Evolutionary conservation across 2,888 invertebrate genomes (phyloP).

Genomic region (Furcula furcula): DNA sequence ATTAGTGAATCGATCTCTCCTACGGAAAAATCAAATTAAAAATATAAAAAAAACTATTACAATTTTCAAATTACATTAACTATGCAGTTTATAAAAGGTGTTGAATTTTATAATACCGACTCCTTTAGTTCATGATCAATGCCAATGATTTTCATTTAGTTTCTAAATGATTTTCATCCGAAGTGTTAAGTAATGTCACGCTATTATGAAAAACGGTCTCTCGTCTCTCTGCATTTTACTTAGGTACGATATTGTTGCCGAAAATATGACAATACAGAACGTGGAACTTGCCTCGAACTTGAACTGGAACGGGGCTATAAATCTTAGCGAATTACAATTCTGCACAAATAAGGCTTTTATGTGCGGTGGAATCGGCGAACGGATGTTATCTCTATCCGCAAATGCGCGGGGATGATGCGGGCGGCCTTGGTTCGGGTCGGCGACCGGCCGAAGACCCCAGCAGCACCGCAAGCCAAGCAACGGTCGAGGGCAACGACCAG

Average conservation of each 20-base stretch:
- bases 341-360: constrained; percentile 32
- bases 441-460: constrained; percentile 80
- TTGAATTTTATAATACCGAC: background rate
- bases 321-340: constrained; percentile 22
- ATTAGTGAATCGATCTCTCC: constrained; percentile 18
- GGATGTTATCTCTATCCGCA: constrained; percentile 62
- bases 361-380: constrained; percentile 54
- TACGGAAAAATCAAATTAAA: background rate
- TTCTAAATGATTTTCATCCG: background rate
- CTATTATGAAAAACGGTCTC: constrained; percentile 25
- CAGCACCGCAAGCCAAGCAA: constrained; percentile 77
- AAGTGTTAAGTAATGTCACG: background rate
- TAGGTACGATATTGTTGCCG: background rate
- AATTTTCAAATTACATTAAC: no score
- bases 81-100: background rate
- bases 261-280: constrained; percentile 7
- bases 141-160: background rate
- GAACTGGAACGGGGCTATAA: constrained; percentile 13
- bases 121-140: background rate
- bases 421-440: constrained; percentile 78
- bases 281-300: constrained; percentile 4
- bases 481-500: constrained; percentile 80
- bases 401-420: constrained; percentile 75
- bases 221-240: constrained; percentile 14
- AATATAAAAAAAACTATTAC: background rate